Evolutionary conservation across 2,113 vertebrate genomes (phyloP).

Genomic region (Phaetusa simplex): DNA sequence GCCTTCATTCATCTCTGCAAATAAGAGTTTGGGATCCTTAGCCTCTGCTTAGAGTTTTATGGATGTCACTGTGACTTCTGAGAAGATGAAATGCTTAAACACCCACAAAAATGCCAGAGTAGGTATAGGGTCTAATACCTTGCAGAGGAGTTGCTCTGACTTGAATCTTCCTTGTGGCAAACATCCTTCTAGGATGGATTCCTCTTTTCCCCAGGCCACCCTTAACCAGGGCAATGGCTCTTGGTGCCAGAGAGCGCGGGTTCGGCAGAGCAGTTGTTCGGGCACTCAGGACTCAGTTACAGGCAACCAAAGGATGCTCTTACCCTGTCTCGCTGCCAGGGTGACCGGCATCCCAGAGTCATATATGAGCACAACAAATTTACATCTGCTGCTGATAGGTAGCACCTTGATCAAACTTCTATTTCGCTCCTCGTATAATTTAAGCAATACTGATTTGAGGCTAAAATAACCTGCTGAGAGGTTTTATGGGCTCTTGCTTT

Average conservation of each 20-base stretch:
- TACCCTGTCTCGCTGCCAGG: neutral
- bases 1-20: neutral
- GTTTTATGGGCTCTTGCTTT: slow-evolving; percentile 15
- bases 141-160: neutral
- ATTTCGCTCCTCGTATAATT: neutral
- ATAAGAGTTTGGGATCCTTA: neutral
- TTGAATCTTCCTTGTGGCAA: neutral
- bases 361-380: neutral
- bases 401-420: neutral
- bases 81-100: neutral
- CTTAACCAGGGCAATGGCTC: neutral
- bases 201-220: neutral
- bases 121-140: neutral
- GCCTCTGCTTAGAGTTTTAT: neutral
- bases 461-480: slow-evolving; percentile 15
- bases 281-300: neutral
- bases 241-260: neutral
- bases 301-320: neutral
- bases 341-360: neutral
- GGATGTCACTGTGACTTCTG: neutral
- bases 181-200: neutral
- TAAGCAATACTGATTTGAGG: slow-evolving; percentile 12
- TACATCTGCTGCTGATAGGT: neutral
- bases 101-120: neutral
- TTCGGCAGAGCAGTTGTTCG: neutral